These are phyloP conservation scores for Agapetus fuscipes DNA, from an alignment of 2,888 invertebrate genomes.

Conservation along the genomic window DNA sequence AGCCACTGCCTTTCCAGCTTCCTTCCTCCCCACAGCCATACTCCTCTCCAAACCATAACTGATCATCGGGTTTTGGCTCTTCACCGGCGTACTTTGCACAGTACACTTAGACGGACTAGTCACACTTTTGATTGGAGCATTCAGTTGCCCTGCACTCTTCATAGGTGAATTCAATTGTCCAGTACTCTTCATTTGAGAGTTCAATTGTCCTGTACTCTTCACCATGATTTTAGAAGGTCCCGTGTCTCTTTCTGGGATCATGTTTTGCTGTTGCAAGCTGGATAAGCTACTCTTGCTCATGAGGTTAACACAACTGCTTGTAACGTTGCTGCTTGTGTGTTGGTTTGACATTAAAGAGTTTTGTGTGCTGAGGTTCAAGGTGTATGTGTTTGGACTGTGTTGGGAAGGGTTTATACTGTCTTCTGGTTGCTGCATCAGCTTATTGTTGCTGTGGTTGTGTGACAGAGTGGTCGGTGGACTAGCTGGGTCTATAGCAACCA, in stretches of 20 bases:
- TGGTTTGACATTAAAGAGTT: conserved; percentile 7
- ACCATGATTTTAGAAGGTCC: conserved; percentile 35
- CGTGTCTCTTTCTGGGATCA: conserved; percentile 46
- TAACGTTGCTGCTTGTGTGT: conserved; percentile 27
- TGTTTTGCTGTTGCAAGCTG: conserved; percentile 30
- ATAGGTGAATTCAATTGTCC: too few species aligned
- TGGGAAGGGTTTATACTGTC: conserved; percentile 4
- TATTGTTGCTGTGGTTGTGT: conserved; percentile 20
- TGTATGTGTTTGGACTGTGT: conserved; percentile 11
- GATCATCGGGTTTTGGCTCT: conserved; percentile 50
- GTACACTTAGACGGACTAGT: conserved; percentile 48
- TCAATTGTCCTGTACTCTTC: conserved; percentile 21
- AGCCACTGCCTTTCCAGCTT: conserved; percentile 25
- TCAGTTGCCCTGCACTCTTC: conserved; percentile 21
- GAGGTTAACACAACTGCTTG: conserved; percentile 29
- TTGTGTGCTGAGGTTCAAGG: conserved; percentile 13
- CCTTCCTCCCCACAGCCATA: conserved; percentile 26
- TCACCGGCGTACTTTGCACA: conserved; percentile 51
- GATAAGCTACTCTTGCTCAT: conserved; percentile 23
- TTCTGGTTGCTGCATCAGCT: conserved; percentile 2
- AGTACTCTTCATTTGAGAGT: conserved; percentile 27
- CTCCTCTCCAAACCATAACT: conserved; percentile 43
- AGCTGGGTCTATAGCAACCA: conserved; percentile 21
- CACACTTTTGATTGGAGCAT: conserved; percentile 30
- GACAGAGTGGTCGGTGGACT: conserved; percentile 19